Evolutionary conservation across 2,888 invertebrate genomes (phyloP), one percentile per base, ranked within the genome.

Genomic region (Caenorhabditis sulstoni): DNA sequence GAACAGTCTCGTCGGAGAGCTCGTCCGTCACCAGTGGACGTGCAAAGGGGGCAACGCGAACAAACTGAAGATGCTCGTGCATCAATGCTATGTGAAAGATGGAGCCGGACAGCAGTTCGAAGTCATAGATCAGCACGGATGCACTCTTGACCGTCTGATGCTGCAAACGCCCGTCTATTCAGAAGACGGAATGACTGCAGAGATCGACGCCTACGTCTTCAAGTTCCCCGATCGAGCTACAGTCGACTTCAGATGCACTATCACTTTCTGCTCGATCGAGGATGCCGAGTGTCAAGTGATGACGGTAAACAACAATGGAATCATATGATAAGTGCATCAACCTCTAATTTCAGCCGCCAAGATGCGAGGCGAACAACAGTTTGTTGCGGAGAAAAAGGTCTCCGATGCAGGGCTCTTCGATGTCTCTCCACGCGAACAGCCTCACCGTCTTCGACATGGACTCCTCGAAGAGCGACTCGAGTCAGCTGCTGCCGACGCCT

Each of bases 41-140:
- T 88, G 88, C 61, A 47, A 65, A 35, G 79, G 81, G 11, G 64
- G 79, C 14, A 52, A 68, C 12, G 20, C 62, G 5, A 64, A n/a
- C 5, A 71, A 67, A 23, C 47, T 74, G 35, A 67, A 64, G 44
- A 68, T 79, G 64, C 39, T 89, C 11, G 89, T 89, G 1, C 89
- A 89, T 59, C 83, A 85, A 44, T 89, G 89, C 67, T 87, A 70
- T 57, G 87, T 88, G 12, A 87, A 87, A 55, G 89, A 89, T 57
- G 89, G 88, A 9, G 77, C 82, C n/a, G 87, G 87, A 7, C 81
- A 85, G 18, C 68, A 81, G 35, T 85, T 83, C n/a, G 58, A 75
- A 50, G 84, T 90, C 1, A 76, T 89, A 35, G 88, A 90, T 66
- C 77, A 81, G 2, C 53, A 80, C 62, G 89, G 87, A 7, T 89